Evolutionary conservation across 2,113 vertebrate genomes (phyloP).

Genomic region (Eublepharis macularius): DNA sequence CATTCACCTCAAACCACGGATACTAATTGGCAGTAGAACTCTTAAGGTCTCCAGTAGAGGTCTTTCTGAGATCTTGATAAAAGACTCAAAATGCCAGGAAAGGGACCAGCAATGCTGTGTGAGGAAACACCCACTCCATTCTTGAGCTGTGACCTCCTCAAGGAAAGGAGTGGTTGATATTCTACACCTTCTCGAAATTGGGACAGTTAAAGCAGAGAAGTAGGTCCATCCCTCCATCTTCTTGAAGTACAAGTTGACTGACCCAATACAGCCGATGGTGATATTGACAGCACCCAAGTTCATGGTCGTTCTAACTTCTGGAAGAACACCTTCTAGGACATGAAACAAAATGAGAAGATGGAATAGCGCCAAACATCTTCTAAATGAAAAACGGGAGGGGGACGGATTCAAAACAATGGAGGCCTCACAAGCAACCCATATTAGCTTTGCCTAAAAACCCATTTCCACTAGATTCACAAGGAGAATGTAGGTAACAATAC

Average conservation of each 20-base stretch:
- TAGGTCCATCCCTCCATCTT: neutral
- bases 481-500: neutral
- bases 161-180: fast-evolving
- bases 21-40: neutral
- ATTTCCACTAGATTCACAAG: neutral
- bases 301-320: neutral
- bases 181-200: slow-evolving; percentile 17
- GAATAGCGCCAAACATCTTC: neutral
- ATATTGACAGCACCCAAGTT: neutral
- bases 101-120: no score
- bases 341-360: neutral
- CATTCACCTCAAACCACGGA: neutral
- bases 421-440: neutral
- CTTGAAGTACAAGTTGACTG: neutral
- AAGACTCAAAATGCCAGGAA: neutral
- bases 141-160: neutral
- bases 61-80: neutral
- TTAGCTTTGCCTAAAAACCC: neutral
- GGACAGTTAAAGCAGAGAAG: neutral
- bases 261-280: neutral
- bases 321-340: neutral
- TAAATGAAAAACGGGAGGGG: neutral
- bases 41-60: neutral
- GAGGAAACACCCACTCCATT: neutral
- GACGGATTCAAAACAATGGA: neutral